These are phyloP conservation scores for Poecilia picta DNA, from an alignment of 2,797 vertebrate species.

Conservation along the genomic window DNA sequence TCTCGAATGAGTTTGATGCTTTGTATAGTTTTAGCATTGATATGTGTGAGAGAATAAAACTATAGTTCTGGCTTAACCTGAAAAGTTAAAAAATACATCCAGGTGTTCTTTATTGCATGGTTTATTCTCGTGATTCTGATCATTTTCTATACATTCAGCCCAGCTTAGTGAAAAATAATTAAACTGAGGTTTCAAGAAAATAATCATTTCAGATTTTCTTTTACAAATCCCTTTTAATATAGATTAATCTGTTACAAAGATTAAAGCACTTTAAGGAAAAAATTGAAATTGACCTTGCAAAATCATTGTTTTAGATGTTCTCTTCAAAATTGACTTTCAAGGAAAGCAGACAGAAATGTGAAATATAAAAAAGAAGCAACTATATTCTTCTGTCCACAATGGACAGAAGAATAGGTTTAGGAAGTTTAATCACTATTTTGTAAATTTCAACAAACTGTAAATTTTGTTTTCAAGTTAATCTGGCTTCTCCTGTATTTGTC, in stretches of 20 bases:
- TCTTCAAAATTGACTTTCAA: neutral
- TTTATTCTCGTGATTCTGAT: neutral
- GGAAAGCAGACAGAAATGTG: too few relatives aligned
- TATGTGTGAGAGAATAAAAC: neutral
- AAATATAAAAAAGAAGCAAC: too few relatives aligned
- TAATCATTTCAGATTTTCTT: neutral
- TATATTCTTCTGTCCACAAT: too few relatives aligned
- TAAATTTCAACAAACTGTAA: neutral
- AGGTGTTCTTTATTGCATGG: too few relatives aligned
- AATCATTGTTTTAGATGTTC: neutral
- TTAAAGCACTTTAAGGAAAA: neutral
- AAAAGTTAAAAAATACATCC: neutral
- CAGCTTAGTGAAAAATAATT: neutral
- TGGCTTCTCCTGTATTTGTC: neutral
- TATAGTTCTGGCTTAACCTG: neutral
- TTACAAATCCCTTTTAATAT: neutral
- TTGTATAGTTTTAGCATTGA: neutral
- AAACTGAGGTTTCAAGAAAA: neutral
- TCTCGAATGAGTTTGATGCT: neutral
- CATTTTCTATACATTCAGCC: neutral
- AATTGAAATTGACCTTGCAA: neutral
- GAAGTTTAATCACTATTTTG: neutral
- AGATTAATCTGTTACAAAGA: neutral
- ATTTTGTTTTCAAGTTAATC: neutral
- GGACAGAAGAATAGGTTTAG: too few relatives aligned